Base-by-base conservation (phyloP, 2,113 vertebrate species). In the Galemys pyrenaicus region DNA sequence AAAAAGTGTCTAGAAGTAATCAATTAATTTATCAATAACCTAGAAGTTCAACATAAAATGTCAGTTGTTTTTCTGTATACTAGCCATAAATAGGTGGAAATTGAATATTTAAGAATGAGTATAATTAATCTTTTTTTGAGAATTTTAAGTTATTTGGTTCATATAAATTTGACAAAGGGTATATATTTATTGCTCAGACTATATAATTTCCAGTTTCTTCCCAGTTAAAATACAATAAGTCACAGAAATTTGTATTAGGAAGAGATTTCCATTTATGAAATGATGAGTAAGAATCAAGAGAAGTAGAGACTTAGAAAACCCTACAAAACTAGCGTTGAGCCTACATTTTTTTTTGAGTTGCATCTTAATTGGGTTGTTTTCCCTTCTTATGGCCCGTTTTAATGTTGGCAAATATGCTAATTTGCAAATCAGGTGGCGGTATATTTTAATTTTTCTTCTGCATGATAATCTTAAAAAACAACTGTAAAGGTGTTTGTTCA, bases 221-320 rank as follows among this genome's bases (percentile, higher is more conserved):
- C 44, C 41, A 83, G n/a, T 62, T n/a, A 24, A 75, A 91, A 73
- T 62, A n/a, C 54, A 17, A 58, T 54, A 56, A 58, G 51, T 79
- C 9, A 87, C 22, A 58, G 37, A 68, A 39, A 64, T 44, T 70
- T 74, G 28, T n/a, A 74, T 26, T 10, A 65, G 6, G 1, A 44
- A 87, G 44, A 51, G n/a, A 51, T 91, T 94, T 44, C 5, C 46
- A 56, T 67, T 70, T 85, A 67, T 35, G 19, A 77, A 83, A 58
- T 37, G 92, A 58, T 54, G 15, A 74, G 32, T 58, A 87, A 87
- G 49, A 91, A 93, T 87, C 87, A 20, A 93, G 78, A 68, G 35
- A 37, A 13, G 15, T 84, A 60, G 78, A 67, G 9, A 60, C 51
- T 87, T 60, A 84, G 22, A 15, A 94, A 62, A 78, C 49, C 6